Base-by-base conservation (phyloP, 1,140 invertebrate genomes). In the Limonius californicus region DNA sequence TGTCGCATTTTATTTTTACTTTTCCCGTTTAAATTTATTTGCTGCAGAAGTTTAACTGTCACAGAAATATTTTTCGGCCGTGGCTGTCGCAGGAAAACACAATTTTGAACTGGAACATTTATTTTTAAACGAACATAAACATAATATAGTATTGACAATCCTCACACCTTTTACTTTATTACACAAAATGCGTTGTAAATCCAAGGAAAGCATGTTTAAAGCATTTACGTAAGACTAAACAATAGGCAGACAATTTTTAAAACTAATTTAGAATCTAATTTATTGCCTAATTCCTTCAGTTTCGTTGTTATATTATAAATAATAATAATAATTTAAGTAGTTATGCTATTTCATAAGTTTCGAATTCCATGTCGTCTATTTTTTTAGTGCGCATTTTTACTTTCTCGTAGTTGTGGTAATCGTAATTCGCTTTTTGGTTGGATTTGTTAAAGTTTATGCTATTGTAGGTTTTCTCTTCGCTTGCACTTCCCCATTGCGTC, bases 311-410 rank as follows among this genome's bases (percentile, higher is more conserved):
- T 4, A 4, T 27, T 27, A 27, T 27, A 27, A 4, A 27, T n/a
- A n/a, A n/a, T n/a, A n/a, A n/a, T 35, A 45, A 15, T 45, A 45
- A n/a, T 15, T 45, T 45, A 45, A 4, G 2, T 45, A 45, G 12
- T 62, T 58, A 67, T 45, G 73, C 73, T 23, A 91, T 84, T 78
- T 91, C 88, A 64, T 90, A 91, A 62, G 89, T 86, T 75, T 91
- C 89, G 62, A 91, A 91, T 68, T 90, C 88, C 83, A 91, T 91
- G 65, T 91, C 89, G 6, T 87, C 86, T 68, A 87, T 87, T 69
- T 87, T 87, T 81, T 82, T 2, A 77, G 15, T 18, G 7, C 12
- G 18, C 35, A 8, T 47, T 23, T 63, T 68, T 1, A 67, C 16
- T 43, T 71, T 67, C 2, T 74, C 66, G 39, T 72, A 68, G 32